Percentiles rank a stretch among this genome's conserved stretches.
Evolutionary conservation across 2,113 vertebrate genomes (phyloP).

Genomic region (Elanoides forficatus): DNA sequence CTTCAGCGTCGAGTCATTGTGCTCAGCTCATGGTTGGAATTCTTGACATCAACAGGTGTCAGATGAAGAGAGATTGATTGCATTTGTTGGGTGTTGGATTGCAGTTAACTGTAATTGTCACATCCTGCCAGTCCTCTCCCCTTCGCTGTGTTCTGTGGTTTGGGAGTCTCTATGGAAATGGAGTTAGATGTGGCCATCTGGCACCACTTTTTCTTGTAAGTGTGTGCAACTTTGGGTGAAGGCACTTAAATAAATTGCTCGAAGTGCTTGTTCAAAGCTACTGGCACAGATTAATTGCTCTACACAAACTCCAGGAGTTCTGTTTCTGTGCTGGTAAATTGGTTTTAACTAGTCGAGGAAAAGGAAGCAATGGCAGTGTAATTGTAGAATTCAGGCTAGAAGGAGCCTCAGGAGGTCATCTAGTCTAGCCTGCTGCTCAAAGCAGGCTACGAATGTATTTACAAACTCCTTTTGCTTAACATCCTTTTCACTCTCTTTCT

Average conservation of each 20-base stretch:
- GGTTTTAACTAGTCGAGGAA: neutral
- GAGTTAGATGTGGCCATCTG: neutral
- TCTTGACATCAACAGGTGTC: rapidly evolving
- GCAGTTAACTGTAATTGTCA: neutral
- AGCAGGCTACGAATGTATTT: neutral
- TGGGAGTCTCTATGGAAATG: neutral
- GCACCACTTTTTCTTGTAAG: neutral
- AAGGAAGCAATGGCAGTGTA: neutral
- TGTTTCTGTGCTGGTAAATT: neutral
- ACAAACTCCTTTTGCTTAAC: neutral
- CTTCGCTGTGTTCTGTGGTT: neutral
- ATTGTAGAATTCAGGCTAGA: neutral
- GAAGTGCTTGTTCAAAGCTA: neutral
- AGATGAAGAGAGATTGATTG: neutral
- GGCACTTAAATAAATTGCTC: neutral
- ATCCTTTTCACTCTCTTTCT: neutral
- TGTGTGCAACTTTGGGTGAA: neutral
- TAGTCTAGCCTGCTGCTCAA: neutral
- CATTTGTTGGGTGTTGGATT: neutral
- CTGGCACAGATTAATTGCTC: neutral
- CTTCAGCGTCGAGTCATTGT: neutral
- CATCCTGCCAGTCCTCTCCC: neutral
- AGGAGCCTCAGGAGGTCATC: neutral
- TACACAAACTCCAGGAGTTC: neutral
- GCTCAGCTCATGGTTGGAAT: neutral